Evolutionary conservation across 1,140 invertebrate species (phyloP), one percentile per base, ranked within the genome.

Genomic region (Lethocerus indicus): DNA sequence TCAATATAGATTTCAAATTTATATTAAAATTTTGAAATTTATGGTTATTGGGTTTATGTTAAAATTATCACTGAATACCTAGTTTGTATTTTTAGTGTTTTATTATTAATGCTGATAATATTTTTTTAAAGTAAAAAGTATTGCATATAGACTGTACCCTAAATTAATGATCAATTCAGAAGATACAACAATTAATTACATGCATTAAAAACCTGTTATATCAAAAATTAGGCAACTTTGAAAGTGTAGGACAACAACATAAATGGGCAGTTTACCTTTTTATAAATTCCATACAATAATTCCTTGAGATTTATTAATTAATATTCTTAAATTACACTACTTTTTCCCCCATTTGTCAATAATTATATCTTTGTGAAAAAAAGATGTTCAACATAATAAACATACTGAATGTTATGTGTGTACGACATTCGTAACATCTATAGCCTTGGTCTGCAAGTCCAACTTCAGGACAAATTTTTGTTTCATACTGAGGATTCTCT

Each of bases 401-500:
- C 72, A 82, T 74, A 81, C 86, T 81, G 55, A 83, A 80, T 25
- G 75, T 81, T 35, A 89, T 73, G 53, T 69, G 67, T 1, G 72
- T 69, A 55, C 73, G 71, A 60, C 87, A 91, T 63, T 91, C 86
- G 2, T 76, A 78, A 63, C 87, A 91, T 54, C 75, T 72, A 60
- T 87, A 89, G 43, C 73, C 71, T 61, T 90, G 86, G 2, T 69
- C 67, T 0, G 80, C 74, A 28, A 91, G 64, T 3, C 85, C 84
- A 53, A 73, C 72, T 66, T 88, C 85, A 0, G 87, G 86, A 59
- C 85, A 89, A 58, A 90, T 89, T 40, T 74, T 74, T 56, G 73
- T 71, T 39, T 85, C 78, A 59, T 82, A 86, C 47, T 72, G 64
- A 1, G 81, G 76, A 29, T 75, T 75, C 62, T 87, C 84, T 7